Base-by-base conservation (phyloP, 2,113 vertebrate species). In the Dissostichus mawsoni region DNA sequence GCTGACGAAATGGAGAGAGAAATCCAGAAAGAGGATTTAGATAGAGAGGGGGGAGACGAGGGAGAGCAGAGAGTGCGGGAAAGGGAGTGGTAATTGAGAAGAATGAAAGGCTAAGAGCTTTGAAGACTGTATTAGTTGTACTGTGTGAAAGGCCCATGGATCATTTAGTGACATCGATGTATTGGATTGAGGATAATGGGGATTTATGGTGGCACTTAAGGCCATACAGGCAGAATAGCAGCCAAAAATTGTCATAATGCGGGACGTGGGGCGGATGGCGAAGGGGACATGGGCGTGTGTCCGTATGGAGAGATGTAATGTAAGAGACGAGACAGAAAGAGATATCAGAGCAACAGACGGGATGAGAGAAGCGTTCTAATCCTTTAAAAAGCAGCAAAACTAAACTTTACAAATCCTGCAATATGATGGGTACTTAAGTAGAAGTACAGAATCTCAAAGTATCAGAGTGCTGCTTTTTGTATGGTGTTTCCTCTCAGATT, bases 41-140 rank as follows among this genome's bases (percentile, higher is more conserved):
- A 84, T 53, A 64, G 65, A 68, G 82, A 53, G 63, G 51, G 14
- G 14, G 4, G 67, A 10, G 8, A 13, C 17, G 33, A 41, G 51
- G 25, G n/a, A 65, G 57, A 41, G 61, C 5, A 63, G 80, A 36
- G 80, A 81, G 86, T 72, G 87, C 63, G 11, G 89, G 78, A 74
- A 81, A 78, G 78, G 83, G 83, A 86, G 87, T 84, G 80, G 90
- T 91, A 92, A 93, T 92, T 88, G 90, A 91, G 91, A 93, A 90
- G 89, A 91, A 93, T 92, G 89, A 87, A 89, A 84, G 85, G 88
- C 90, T 92, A 79, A 92, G 81, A 90, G 90, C 90, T 91, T 90
- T 93, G 91, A 93, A 80, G 92, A 91, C 88, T 93, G 88, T 92
- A 85, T 93, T 92, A 91, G 91, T 89, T 87, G 91, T 90, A 87